Evolutionary conservation across 2,113 vertebrate species (phyloP).

Genomic region (Oreochromis aureus): DNA sequence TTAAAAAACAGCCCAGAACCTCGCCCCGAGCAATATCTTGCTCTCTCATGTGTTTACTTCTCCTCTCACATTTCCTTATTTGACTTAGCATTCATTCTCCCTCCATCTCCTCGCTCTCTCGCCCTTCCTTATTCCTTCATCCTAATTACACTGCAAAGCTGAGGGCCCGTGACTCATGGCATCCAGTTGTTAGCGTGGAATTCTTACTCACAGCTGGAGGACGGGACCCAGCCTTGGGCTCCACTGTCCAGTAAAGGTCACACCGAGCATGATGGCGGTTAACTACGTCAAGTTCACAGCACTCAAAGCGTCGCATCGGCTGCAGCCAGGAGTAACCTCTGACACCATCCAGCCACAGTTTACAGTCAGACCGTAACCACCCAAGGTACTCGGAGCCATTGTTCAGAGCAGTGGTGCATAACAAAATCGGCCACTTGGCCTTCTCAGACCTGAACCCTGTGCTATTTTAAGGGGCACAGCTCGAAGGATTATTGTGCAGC

Average conservation of each 20-base stretch:
- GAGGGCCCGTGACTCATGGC: constrained; percentile 19
- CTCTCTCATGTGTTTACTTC: constrained; percentile 22
- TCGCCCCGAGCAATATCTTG: constrained; percentile 13
- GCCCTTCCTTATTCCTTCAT: not conserved
- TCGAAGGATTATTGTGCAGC: not conserved
- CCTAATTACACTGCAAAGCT: constrained; percentile 17
- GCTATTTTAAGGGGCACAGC: constrained; percentile 12
- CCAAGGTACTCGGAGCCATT: not conserved
- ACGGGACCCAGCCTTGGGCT: not conserved
- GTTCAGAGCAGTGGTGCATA: constrained; percentile 22
- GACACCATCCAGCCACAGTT: constrained; percentile 12
- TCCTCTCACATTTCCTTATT: constrained; percentile 7
- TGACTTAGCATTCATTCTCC: constrained; percentile 6
- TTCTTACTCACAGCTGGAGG: constrained; percentile 11
- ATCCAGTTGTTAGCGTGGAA: not conserved
- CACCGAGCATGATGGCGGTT: not conserved
- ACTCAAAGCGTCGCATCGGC: constrained; percentile 13
- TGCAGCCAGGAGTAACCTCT: not conserved
- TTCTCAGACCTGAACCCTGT: constrained; percentile 19
- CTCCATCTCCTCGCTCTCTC: not conserved
- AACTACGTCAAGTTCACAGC: constrained; percentile 32
- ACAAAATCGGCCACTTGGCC: constrained; percentile 20
- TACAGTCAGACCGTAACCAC: not conserved
- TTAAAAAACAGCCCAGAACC: constrained; percentile 32
- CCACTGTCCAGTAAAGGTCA: constrained; percentile 39